These are phyloP conservation scores for Pelobates fuscus DNA, from an alignment of 2,113 vertebrate genomes.

Conservation along the genomic window DNA sequence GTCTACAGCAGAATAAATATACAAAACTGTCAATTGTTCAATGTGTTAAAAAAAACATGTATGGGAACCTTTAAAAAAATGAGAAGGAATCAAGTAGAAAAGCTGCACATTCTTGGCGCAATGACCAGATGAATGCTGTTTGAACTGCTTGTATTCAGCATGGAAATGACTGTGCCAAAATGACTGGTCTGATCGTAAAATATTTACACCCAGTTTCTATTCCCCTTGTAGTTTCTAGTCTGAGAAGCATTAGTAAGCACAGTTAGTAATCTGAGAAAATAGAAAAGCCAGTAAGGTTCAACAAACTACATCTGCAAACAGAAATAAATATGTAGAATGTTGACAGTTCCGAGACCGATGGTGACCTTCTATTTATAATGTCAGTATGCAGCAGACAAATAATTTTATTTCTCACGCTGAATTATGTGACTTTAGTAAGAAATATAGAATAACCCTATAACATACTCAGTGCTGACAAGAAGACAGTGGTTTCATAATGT, in stretches of 20 bases:
- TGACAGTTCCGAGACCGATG: background rate
- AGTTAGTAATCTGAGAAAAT: conserved; percentile 30
- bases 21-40: too few relatives aligned
- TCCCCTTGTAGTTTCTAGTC: conserved; percentile 28
- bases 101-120: conserved; percentile 13
- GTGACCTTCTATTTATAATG: too few relatives aligned
- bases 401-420: background rate
- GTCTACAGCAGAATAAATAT: too few relatives aligned
- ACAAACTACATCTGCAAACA: conserved; percentile 20
- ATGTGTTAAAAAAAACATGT: too few relatives aligned
- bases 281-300: conserved; percentile 39
- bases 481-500: too few relatives aligned
- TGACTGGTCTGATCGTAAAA: conserved; percentile 29
- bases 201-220: conserved; percentile 43
- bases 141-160: conserved; percentile 26
- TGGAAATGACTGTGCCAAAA: conserved; percentile 28
- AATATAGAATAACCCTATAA: too few relatives aligned
- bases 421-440: too few relatives aligned
- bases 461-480: too few relatives aligned
- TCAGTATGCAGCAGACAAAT: too few relatives aligned
- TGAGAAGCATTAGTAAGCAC: conserved; percentile 22
- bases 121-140: conserved; percentile 22
- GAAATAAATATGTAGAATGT: background rate
- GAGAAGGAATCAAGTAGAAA: background rate
- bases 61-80: too few relatives aligned